Base-by-base conservation (phyloP, 2,888 invertebrate species). In the Drosophila neonasuta region DNA sequence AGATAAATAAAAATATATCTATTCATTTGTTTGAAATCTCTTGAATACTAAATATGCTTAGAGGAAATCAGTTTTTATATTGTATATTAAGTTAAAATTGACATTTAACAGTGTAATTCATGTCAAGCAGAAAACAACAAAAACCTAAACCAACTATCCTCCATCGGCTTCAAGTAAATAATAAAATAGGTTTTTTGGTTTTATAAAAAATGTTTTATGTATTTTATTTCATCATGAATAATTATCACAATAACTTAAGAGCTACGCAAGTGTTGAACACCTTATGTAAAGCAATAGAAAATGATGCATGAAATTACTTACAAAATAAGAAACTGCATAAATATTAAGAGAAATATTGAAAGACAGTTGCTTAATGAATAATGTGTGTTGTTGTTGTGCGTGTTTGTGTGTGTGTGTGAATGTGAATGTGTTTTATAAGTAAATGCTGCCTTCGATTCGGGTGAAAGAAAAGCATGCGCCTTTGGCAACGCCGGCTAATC, bases 371-470 rank as follows among this genome's bases (percentile, higher is more conserved):
- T 70, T 71, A 65, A 69, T 67, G 39, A 48, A 56, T 63, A 56
- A 45, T 45, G 45, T 44, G 8, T 59, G 48, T 30, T 36, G 15
- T 17, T 8, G 48, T 34, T n/a, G 11, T 36, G 34, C 0, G n/a
- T 61, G 29, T 63, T 0, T 17, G 17, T 20, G 20, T 20, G 48
- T 34, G 55, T 60, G 46, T 58, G 45, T 29, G 20, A 55, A 30
- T 42, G 48, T 55, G 29, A 36, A 42, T 58, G 55, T 64, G 48
- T 49, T 20, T 54, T 74, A 54, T 30, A 74, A 58, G 48, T 83
- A 86, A 77, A 86, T 86, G 85, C 86, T 77, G 83, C 82, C 74
- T 80, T 85, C 78, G 66, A 71, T 84, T 73, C 71, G 68, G 58
- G 65, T 57, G 67, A 71, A 59, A 60, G 68, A 74, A 75, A 79